Percentiles rank a stretch among this genome's conserved stretches.
Evolutionary conservation across 2,113 vertebrate genomes (phyloP).

Genomic region (Nycticebus coucang): DNA sequence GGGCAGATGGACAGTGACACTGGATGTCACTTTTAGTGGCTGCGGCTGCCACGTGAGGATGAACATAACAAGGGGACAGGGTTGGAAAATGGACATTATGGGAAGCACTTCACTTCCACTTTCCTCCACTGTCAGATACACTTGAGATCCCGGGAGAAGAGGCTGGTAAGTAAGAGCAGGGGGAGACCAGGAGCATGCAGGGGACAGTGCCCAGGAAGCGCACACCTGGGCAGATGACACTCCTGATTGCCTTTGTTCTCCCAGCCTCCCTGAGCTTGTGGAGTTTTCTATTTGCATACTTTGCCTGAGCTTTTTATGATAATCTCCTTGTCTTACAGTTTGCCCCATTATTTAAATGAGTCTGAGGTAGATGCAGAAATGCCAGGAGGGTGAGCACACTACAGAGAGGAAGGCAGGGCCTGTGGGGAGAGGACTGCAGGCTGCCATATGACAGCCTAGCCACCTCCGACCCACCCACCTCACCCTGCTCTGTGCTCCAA

Average conservation of each 20-base stretch:
- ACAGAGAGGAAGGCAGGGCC: background rate
- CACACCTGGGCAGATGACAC: slow-evolving; percentile 61
- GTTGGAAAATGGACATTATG: background rate
- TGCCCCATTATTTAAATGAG: slow-evolving; percentile 74
- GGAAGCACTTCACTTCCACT: background rate
- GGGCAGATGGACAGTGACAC: background rate
- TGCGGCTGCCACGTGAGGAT: background rate
- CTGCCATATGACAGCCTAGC: background rate
- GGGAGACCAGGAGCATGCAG: background rate
- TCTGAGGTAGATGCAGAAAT: slow-evolving; percentile 49
- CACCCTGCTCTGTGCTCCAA: slow-evolving; percentile 2
- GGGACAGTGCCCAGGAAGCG: background rate
- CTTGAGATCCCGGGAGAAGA: background rate
- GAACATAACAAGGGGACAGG: background rate
- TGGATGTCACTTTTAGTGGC: background rate
- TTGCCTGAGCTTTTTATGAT: slow-evolving; percentile 65
- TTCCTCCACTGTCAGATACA: background rate
- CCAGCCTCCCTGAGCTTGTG: slow-evolving; percentile 15
- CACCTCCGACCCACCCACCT: background rate
- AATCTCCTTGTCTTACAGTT: slow-evolving; percentile 62
- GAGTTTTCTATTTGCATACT: slow-evolving; percentile 65
- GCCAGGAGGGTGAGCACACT: slow-evolving; percentile 59
- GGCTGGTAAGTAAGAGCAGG: background rate
- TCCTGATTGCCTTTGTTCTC: slow-evolving; percentile 71
- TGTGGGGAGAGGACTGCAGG: background rate